These are phyloP conservation scores for Nycticryphes semicollaris DNA, from an alignment of 2,113 vertebrate species.

Conservation along the genomic window DNA sequence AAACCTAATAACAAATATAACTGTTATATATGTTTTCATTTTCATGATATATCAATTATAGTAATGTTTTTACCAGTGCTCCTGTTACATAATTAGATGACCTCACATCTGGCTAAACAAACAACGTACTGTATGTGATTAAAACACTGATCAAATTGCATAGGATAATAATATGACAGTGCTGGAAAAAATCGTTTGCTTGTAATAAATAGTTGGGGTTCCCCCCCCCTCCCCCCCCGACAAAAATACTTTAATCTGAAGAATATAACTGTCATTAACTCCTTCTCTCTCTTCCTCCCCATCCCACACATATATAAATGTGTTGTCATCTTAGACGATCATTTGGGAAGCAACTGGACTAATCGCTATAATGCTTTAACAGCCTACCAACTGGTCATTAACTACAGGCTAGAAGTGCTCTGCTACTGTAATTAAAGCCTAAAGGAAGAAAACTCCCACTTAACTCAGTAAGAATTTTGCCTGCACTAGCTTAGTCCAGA, in stretches of 20 bases:
- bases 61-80: not conserved
- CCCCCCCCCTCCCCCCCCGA: not conserved
- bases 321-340: not conserved
- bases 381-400: not conserved
- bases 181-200: not conserved
- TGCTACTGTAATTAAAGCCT: not conserved
- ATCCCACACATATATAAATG: not conserved
- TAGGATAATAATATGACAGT: not conserved
- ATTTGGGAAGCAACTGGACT: not conserved
- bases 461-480: not conserved
- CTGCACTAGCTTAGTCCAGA: not conserved
- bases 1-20: not conserved
- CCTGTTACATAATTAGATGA: not conserved
- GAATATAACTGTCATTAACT: not conserved
- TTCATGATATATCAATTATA: not conserved
- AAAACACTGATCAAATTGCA: constrained; percentile 1
- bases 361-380: not conserved
- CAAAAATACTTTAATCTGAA: not conserved
- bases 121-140: not conserved
- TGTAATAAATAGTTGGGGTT: not conserved
- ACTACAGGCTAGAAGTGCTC: not conserved
- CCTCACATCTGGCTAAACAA: not conserved
- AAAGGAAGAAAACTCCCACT: not conserved
- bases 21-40: not conserved
- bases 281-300: not conserved